Conservation (phyloP, 2,113 vertebrate genomes). For the Uropsilus gracilis region DNA sequence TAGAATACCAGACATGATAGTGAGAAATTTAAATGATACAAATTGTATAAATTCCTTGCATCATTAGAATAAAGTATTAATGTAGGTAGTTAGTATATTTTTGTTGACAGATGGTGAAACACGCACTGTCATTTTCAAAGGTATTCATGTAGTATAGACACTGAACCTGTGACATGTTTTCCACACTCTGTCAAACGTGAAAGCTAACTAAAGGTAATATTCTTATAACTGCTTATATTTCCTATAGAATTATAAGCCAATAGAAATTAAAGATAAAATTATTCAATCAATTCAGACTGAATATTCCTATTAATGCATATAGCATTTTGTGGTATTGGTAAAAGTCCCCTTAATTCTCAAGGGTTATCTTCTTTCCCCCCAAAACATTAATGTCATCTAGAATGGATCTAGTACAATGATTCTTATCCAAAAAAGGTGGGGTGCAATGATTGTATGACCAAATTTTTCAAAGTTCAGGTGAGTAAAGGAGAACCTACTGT, state of each 20-base stretch:
- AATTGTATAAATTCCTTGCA: background rate
- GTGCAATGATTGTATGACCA: background rate
- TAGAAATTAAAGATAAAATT: background rate
- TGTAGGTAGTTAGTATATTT: background rate
- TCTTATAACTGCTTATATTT: background rate
- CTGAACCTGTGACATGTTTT: background rate
- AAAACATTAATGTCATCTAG: background rate
- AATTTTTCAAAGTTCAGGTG: background rate
- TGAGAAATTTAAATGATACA: background rate
- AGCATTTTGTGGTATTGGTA: background rate
- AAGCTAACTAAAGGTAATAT: background rate
- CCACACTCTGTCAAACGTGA: background rate
- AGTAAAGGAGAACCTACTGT: background rate
- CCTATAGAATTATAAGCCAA: background rate
- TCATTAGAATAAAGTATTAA: background rate
- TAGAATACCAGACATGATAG: background rate
- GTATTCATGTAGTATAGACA: background rate
- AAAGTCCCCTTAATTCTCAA: background rate
- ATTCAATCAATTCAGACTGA: background rate
- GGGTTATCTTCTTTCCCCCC: background rate
- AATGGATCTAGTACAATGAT: background rate
- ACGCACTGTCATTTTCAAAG: background rate
- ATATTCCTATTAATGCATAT: background rate
- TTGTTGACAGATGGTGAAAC: background rate
- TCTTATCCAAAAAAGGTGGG: background rate